These are phyloP conservation scores for Emydoidea blandingii DNA, from an alignment of 2,797 vertebrate species.

Conservation along the genomic window DNA sequence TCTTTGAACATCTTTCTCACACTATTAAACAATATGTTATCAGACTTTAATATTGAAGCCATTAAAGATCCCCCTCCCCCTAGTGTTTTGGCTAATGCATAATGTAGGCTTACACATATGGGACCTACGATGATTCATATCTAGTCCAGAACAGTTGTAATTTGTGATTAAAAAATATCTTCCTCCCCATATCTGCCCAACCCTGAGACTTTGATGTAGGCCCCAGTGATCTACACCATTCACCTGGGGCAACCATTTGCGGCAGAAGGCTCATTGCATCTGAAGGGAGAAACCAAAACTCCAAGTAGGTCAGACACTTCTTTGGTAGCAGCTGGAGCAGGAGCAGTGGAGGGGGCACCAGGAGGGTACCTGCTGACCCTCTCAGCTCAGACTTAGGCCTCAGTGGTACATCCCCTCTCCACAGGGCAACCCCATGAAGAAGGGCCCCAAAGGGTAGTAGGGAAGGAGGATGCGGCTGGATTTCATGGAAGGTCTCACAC, in stretches of 20 bases:
- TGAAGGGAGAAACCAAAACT: not conserved
- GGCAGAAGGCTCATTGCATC: not conserved
- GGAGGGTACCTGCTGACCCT: not conserved
- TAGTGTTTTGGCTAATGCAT: not conserved
- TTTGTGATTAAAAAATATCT: conserved; percentile 15
- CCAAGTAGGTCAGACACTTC: not conserved
- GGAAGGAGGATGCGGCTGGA: not conserved
- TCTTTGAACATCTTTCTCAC: conserved; percentile 1
- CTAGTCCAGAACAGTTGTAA: not conserved
- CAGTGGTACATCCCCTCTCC: not conserved
- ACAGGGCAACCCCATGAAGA: not conserved
- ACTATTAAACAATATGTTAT: not conserved
- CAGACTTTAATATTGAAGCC: conserved; percentile 14
- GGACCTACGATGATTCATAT: not conserved
- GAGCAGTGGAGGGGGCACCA: not conserved
- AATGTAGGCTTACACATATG: not conserved
- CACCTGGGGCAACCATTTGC: not conserved
- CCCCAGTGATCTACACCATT: fast-evolving
- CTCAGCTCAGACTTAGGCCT: not conserved
- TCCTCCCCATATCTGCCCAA: not conserved
- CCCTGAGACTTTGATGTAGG: fast-evolving
- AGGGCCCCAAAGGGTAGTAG: not conserved
- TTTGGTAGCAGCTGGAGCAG: not conserved
- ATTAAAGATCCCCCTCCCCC: not conserved
- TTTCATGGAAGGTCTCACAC: not conserved